Base-by-base conservation (phyloP, 30 jellyfish, hydroid and myxozoan species). In the Turritopsis dohrnii region DNA sequence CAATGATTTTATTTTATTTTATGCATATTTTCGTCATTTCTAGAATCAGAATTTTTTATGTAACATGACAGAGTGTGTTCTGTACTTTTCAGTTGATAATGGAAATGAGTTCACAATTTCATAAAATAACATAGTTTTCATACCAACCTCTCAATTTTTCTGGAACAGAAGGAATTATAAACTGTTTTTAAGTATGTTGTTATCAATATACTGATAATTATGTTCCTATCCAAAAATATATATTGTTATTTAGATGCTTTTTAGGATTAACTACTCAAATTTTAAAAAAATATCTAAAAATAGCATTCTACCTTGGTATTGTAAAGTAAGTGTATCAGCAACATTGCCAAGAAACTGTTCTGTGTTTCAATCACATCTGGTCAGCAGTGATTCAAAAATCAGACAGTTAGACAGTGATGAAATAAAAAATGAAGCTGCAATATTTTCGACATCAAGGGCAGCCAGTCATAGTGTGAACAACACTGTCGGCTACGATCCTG, bases 391-490 rank as follows among this genome's bases (percentile, higher is more conserved):
- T 41, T 41, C 60, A 13, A 41, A 5, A 41, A 41, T 41, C 60
- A 41, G 13, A 13, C 60, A 41, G 60, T 41, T 41, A 41, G 60
- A 41, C 13, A 30, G 21, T 19, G 29, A 7, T 60, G 81, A 53
- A 65, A 31, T 54, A 80, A 52, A 80, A 80, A 29, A 52, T 30
- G 82, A 52, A 21, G 83, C 81, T 52, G 87, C 65, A 22, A 29
- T 52, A 18, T 80, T 22, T 80, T 52, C 87, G 52, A 52, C 85
- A 22, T 80, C 87, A 17, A 80, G 53, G 28, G 87, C 87, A 17
- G 87, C 87, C 21, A 80, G 65, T n/a, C 87, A 80, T 53, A 53
- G 54, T 22, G 87, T 80, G n/a, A 65, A 80, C 54, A 26, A 65
- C 17, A 53, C 87, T 4, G 28, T 80, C 8, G 87, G 87, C n/a